Conservation (phyloP, 2,797 vertebrate species). For the Luscinia luscinia region DNA sequence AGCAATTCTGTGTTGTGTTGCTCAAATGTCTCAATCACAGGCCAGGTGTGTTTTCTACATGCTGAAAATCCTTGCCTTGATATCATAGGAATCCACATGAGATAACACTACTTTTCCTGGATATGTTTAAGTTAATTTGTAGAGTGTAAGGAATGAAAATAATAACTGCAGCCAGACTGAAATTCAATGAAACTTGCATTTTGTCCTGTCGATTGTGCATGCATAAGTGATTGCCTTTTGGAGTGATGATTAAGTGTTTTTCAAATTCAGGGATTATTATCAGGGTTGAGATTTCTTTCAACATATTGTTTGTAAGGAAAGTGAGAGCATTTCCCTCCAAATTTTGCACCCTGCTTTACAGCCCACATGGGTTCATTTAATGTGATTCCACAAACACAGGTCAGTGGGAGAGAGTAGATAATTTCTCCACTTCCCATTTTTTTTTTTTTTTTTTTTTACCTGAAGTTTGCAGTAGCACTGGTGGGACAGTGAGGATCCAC, state of each 20-base stretch:
- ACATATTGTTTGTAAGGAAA: neutral
- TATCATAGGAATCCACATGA: neutral
- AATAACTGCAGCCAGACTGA: neutral
- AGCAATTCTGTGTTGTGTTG: neutral
- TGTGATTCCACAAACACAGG: neutral
- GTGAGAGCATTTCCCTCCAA: neutral
- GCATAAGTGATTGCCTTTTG: neutral
- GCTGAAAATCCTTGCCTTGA: neutral
- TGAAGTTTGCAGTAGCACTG: neutral
- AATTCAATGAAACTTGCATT: neutral
- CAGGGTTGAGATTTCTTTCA: neutral
- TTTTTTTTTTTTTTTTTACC: rapidly evolving
- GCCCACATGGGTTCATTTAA: neutral
- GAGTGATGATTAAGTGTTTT: constrained; percentile 5
- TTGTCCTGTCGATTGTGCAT: neutral
- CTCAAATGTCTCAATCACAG: neutral
- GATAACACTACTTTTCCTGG: neutral
- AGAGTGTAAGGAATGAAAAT: neutral
- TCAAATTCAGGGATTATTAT: constrained; percentile 12
- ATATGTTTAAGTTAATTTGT: neutral
- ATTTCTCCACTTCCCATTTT: neutral
- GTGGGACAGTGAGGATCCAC: neutral
- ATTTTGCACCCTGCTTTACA: neutral
- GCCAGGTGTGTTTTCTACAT: neutral
- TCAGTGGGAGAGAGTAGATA: neutral